phyloP scores from a whole-genome alignment of 1,140 invertebrate species.

The Ips typographus region DNA sequence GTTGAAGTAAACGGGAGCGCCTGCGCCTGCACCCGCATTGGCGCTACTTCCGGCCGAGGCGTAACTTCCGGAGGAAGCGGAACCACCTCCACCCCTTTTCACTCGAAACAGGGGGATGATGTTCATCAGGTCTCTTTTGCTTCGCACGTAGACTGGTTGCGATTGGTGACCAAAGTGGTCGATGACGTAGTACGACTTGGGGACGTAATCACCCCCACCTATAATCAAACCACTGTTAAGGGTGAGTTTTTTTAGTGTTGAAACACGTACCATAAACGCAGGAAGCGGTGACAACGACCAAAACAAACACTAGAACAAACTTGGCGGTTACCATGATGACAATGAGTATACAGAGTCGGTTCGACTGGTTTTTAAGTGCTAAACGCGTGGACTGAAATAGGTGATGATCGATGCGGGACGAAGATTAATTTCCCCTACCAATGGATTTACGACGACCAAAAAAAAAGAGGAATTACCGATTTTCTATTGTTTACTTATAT shows the following conservation, averaged over 20 bases:
- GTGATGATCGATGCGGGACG: constrained; percentile 10
- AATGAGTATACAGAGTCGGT: not conserved
- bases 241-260: not conserved
- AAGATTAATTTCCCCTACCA: constrained; percentile 7
- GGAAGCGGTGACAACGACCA: constrained; percentile 3
- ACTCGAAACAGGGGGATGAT: constrained; percentile 26
- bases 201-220: constrained; percentile 46
- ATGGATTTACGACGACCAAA: constrained; percentile 1
- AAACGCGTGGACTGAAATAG: constrained; percentile 2
- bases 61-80: constrained; percentile 10
- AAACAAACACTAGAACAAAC: not conserved
- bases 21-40: too few species aligned
- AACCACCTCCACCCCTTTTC: constrained; percentile 36
- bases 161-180: constrained; percentile 44
- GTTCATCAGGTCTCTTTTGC: constrained; percentile 38
- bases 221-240: not conserved
- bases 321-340: constrained; percentile 12
- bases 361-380: constrained; percentile 6
- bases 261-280: constrained; percentile 10
- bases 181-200: constrained; percentile 47
- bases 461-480: constrained; percentile 16
- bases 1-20: too few species aligned
- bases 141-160: constrained; percentile 41
- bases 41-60: constrained; percentile 8
- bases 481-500: constrained; percentile 9